Percentiles rank a stretch among this genome's conserved stretches.
Evolutionary conservation across 2,888 invertebrate genomes (phyloP).

Genomic region (Maniola hyperantus): DNA sequence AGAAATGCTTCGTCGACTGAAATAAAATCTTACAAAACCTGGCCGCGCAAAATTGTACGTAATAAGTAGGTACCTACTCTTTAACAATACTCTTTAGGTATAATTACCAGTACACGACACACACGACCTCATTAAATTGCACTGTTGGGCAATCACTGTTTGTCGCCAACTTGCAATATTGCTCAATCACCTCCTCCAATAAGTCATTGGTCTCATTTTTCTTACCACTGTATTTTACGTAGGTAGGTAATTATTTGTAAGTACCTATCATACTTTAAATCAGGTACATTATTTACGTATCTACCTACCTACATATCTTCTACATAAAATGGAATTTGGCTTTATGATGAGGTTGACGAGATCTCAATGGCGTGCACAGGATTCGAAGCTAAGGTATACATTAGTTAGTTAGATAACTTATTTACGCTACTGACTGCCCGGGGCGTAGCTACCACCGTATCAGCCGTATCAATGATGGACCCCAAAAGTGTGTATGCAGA

Average conservation of each 20-base stretch:
- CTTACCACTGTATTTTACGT: slow-evolving; percentile 6
- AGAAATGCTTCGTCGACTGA: neutral
- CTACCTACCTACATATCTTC: too few relatives aligned
- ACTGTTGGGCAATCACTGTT: slow-evolving; percentile 63
- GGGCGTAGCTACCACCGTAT: too few relatives aligned
- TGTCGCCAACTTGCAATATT: slow-evolving; percentile 51
- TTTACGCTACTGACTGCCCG: too few relatives aligned
- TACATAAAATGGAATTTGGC: too few relatives aligned
- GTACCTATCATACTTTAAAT: neutral
- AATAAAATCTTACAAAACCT: neutral
- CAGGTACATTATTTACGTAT: neutral
- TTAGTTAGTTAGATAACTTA: too few relatives aligned
- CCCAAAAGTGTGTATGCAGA: too few relatives aligned
- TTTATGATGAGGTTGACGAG: too few relatives aligned
- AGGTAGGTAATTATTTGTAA: slow-evolving; percentile 4
- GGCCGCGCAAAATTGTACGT: neutral
- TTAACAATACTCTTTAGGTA: slow-evolving; percentile 17
- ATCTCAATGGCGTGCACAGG: too few relatives aligned
- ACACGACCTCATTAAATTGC: slow-evolving; percentile 60
- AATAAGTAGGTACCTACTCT: neutral
- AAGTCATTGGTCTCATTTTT: slow-evolving; percentile 64
- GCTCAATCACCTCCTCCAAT: slow-evolving; percentile 52
- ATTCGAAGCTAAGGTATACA: too few relatives aligned
- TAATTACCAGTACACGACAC: neutral
- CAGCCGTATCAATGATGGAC: too few relatives aligned